Evolutionary conservation across 2,113 vertebrate genomes (phyloP).

Genomic region (Ictalurus furcatus): DNA sequence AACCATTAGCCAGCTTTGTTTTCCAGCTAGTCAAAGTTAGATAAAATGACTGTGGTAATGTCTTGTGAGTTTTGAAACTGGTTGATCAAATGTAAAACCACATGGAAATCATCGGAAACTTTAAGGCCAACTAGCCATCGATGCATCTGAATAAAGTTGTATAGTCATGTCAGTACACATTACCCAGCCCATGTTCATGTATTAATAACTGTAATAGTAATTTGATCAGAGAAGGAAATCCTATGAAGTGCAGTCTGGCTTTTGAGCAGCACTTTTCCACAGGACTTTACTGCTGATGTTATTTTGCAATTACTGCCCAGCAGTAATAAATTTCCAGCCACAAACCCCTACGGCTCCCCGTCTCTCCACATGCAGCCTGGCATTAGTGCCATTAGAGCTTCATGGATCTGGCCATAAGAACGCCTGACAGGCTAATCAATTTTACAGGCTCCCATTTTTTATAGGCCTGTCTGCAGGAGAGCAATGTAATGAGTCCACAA

Average conservation of each 20-base stretch:
- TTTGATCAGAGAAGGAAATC: constrained; percentile 13
- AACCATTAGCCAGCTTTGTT: background rate
- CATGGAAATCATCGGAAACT: background rate
- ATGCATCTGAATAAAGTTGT: background rate
- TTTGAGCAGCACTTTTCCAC: constrained; percentile 32
- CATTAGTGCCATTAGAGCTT: constrained; percentile 55
- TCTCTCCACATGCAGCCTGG: constrained; percentile 44
- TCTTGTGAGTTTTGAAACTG: background rate
- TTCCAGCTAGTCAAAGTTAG: background rate
- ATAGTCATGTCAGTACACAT: background rate
- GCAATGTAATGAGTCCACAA: constrained; percentile 43
- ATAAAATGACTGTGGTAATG: background rate
- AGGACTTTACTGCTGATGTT: constrained; percentile 34
- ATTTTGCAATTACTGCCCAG: constrained; percentile 40
- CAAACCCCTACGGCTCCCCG: constrained; percentile 20
- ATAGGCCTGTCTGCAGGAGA: constrained; percentile 44
- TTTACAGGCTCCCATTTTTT: constrained; percentile 53
- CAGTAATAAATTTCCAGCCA: constrained; percentile 41
- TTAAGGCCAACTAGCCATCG: background rate
- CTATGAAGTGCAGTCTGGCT: background rate
- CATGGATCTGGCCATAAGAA: constrained; percentile 54
- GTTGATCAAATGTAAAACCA: background rate
- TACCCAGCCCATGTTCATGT: background rate
- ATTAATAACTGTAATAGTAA: constrained; percentile 12
- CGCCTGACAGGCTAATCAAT: constrained; percentile 54